These are phyloP conservation scores for Callionymus lyra DNA, from an alignment of 2,113 vertebrate genomes.

Conservation along the genomic window DNA sequence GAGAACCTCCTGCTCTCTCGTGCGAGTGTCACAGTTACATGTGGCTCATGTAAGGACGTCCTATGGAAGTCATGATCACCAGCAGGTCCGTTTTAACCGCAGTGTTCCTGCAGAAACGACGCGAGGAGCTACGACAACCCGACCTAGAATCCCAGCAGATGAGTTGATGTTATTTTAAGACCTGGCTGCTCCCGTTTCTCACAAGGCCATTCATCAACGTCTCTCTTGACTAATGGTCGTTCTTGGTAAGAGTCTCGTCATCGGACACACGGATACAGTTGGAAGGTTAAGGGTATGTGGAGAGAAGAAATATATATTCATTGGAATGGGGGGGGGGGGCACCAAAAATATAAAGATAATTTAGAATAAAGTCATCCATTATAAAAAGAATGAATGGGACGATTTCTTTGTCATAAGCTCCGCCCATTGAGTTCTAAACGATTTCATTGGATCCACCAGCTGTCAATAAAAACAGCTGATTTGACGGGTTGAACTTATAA, in stretches of 20 bases:
- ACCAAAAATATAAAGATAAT: too few species aligned
- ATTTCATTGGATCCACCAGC: too few species aligned
- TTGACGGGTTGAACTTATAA: too few species aligned
- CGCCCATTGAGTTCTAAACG: too few species aligned
- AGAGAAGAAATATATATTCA: too few species aligned
- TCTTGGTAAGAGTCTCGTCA: neutral
- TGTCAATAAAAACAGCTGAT: too few species aligned
- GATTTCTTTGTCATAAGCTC: too few species aligned
- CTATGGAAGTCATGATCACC: constrained; percentile 33
- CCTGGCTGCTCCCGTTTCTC: constrained; percentile 4
- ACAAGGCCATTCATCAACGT: constrained; percentile 24
- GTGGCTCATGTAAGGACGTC: neutral
- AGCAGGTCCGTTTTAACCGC: constrained; percentile 10
- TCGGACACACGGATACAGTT: too few species aligned
- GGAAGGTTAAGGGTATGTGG: too few species aligned
- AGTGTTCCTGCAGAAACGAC: constrained; percentile 7
- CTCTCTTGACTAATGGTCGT: constrained; percentile 24
- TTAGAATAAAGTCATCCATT: too few species aligned
- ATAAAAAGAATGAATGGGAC: too few species aligned
- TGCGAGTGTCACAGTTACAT: neutral
- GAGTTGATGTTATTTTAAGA: constrained; percentile 21
- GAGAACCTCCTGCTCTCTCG: constrained; percentile 32
- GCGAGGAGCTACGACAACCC: constrained; percentile 4
- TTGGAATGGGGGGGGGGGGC: too few species aligned
- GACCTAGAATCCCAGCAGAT: constrained; percentile 16